Conservation (phyloP, 1,140 invertebrate species). For the Drosophila pandora region DNA sequence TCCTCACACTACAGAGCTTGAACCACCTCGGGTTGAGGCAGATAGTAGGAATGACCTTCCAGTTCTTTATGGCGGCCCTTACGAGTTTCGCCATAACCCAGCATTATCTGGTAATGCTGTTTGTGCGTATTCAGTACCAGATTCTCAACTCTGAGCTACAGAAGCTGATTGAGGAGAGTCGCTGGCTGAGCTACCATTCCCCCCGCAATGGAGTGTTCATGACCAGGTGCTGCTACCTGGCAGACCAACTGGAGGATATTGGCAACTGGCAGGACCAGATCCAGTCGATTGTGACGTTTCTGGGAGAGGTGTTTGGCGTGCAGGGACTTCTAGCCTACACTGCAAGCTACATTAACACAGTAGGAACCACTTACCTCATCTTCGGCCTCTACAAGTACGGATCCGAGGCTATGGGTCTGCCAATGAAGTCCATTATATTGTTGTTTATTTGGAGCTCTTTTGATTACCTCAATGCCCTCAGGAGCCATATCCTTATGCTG, state of each 20-base stretch:
- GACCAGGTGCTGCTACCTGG: conserved; percentile 29
- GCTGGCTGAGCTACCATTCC: background rate
- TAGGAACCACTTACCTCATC: conserved; percentile 3
- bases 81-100: conserved; percentile 19
- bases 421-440: background rate
- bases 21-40: background rate
- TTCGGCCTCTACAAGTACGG: conserved; percentile 7
- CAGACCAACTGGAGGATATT: conserved; percentile 24
- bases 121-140: conserved; percentile 22
- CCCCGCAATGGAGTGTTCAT: conserved; percentile 14
- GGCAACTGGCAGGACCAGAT: conserved; percentile 16
- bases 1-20: background rate
- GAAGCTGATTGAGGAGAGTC: conserved; percentile 11
- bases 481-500: background rate
- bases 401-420: background rate
- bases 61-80: conserved; percentile 7
- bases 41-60: background rate
- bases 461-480: conserved; percentile 9
- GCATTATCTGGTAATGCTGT: conserved; percentile 15
- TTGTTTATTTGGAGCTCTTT: background rate
- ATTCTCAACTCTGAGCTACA: conserved; percentile 24
- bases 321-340: conserved; percentile 16
- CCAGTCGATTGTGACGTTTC: background rate
- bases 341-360: conserved; percentile 14
- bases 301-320: conserved; percentile 3